phyloP scores from a whole-genome alignment of 2,113 vertebrate genomes.

The Pseudorectes ferrugineus region DNA sequence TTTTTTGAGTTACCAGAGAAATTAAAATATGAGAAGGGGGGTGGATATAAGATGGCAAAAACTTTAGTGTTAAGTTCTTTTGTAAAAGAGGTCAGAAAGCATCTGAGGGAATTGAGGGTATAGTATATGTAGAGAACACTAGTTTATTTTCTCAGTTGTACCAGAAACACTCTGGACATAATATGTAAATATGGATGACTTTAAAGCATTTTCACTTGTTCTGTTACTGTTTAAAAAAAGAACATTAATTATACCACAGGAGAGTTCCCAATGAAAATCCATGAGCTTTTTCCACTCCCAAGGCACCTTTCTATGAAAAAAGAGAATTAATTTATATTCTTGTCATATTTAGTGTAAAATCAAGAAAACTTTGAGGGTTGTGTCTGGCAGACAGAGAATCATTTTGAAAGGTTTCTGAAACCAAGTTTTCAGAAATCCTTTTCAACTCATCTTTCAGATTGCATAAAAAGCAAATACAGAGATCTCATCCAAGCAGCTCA shows the following conservation, averaged over 20 bases:
- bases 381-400: not conserved
- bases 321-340: slow-evolving; percentile 21
- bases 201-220: slow-evolving; percentile 3
- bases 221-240: not conserved
- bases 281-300: not conserved
- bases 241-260: slow-evolving; percentile 41
- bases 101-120: not conserved
- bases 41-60: not conserved
- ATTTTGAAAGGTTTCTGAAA: not conserved
- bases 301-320: not conserved
- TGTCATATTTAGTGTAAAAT: not conserved
- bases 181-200: slow-evolving; percentile 8
- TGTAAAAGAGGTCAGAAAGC: slow-evolving; percentile 5
- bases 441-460: not conserved
- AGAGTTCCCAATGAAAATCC: slow-evolving; percentile 17
- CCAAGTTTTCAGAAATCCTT: not conserved
- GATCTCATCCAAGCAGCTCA: not conserved
- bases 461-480: not conserved
- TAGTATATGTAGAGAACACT: not conserved
- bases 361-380: not conserved
- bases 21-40: not conserved
- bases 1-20: not conserved
- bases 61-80: not conserved
- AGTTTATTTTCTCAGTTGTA: not conserved
- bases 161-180: not conserved